phyloP scores from a whole-genome alignment of 1,140 invertebrate species.

The Scaptodrosophila lebanonensis region DNA sequence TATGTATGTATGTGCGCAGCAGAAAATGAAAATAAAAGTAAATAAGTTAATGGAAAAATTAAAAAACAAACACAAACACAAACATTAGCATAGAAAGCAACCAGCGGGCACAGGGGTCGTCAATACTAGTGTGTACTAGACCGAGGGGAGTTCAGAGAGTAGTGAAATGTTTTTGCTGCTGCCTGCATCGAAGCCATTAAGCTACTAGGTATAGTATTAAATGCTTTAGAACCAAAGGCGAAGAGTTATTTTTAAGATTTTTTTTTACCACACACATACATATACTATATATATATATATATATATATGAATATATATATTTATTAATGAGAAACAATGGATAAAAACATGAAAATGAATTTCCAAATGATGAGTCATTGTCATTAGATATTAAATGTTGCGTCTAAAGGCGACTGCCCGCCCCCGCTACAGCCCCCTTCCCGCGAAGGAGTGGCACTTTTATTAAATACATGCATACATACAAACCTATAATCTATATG shows the following conservation, averaged over 20 bases:
- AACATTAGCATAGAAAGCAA: too few species aligned
- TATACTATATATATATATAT: background rate
- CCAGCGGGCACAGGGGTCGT: too few species aligned
- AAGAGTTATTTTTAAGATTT: constrained; percentile 54
- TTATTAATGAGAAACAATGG: background rate
- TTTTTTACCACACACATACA: constrained; percentile 42
- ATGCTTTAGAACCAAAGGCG: constrained; percentile 14
- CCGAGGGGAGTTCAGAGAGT: too few species aligned
- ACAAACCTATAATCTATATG: constrained; percentile 3
- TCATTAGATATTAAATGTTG: constrained; percentile 60
- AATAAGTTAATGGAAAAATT: background rate
- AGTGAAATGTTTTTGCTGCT: too few species aligned
- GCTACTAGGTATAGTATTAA: too few species aligned
- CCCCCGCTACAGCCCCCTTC: too few species aligned
- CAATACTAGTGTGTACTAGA: too few species aligned
- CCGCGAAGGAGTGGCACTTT: constrained; percentile 35
- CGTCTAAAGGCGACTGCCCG: constrained; percentile 55
- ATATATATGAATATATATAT: constrained; percentile 10
- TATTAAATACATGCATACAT: constrained; percentile 27
- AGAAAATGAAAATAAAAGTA: constrained; percentile 1
- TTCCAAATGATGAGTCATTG: constrained; percentile 11
- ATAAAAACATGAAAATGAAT: too few species aligned
- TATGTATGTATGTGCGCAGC: constrained; percentile 37
- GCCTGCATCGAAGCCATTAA: too few species aligned
- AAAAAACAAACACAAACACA: too few species aligned